phyloP scores from a whole-genome alignment of 1,140 invertebrate species.

The Belonocnema kinseyi region DNA sequence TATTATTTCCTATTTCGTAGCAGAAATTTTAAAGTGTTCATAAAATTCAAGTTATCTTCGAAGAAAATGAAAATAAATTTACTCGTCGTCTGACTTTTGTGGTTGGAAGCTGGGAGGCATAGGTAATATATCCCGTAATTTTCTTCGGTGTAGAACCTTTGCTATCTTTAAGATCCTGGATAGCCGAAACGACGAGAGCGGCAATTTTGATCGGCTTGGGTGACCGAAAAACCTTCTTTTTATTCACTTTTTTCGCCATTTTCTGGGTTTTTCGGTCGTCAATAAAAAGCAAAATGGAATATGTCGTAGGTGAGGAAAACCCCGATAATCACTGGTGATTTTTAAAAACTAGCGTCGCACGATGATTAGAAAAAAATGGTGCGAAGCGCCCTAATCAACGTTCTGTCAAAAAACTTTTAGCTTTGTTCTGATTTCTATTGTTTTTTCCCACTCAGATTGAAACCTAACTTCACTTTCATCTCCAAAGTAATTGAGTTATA shows the following conservation, averaged over 20 bases:
- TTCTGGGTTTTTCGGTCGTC: not conserved
- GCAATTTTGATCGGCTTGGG: conserved; percentile 53
- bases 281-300: conserved; percentile 32
- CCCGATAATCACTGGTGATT: conserved; percentile 1
- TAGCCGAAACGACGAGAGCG: conserved; percentile 61
- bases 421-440: not conserved
- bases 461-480: too few relatives aligned
- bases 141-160: conserved; percentile 58
- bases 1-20: too few relatives aligned
- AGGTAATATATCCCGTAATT: conserved; percentile 64
- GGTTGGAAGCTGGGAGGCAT: conserved; percentile 52
- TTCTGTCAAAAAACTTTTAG: not conserved
- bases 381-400: not conserved
- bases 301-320: not conserved
- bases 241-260: conserved; percentile 42
- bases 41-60: too few relatives aligned
- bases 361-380: not conserved
- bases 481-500: too few relatives aligned
- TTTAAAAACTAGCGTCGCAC: not conserved
- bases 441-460: not conserved
- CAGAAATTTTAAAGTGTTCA: too few relatives aligned
- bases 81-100: conserved; percentile 59
- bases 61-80: conserved; percentile 38
- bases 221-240: conserved; percentile 30
- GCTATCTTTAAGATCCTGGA: conserved; percentile 62